Base-by-base conservation (phyloP, 2,888 invertebrate genomes). In the Drosophila vallismaia region DNA sequence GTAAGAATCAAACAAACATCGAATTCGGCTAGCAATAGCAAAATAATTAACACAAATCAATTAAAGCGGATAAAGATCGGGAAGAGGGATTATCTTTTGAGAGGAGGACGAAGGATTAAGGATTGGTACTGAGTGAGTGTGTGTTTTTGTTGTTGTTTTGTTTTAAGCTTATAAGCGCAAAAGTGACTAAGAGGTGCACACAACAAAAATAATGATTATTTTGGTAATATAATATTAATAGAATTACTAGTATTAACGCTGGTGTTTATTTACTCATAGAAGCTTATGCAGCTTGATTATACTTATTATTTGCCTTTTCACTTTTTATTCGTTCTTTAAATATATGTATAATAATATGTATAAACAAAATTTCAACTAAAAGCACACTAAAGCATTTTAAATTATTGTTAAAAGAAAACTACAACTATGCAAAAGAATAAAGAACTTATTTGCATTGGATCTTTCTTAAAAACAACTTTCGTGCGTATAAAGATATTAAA, bases 271-370 rank as follows among this genome's bases (percentile, higher is more conserved):
- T 64, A 55, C 60, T 78, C 60, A 33, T 57, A 75, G 57, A 54
- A 44, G 48, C 56, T 68, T 63, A 52, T 38, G 69, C 63, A 66
- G 64, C 72, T 58, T 74, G 46, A 44, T 55, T 79, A 81, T 78
- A 82, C 54, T 75, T 71, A 67, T 81, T 79, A 85, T 82, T 79
- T 85, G 82, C 82, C 70, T 75, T 80, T 76, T 82, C 76, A 82
- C 83, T 82, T 81, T 28, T 36, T 40, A 24, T 3, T 19, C 26
- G 19, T 19, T 51, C 38, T 46, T 67, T 52, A 62, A 57, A 74
- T 58, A 67, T 55, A 77, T 55, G 77, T 19, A 19, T 19, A 19
- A 19, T 19, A 19, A 19, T 19, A 42, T 9, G n/a, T 42, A 42
- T 74, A 72, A 81, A 77, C 75, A 79, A 64, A 85, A 79, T 76